These are phyloP conservation scores for Drosophila biarmipes DNA, from an alignment of 1,140 invertebrate genomes.

Conservation along the genomic window DNA sequence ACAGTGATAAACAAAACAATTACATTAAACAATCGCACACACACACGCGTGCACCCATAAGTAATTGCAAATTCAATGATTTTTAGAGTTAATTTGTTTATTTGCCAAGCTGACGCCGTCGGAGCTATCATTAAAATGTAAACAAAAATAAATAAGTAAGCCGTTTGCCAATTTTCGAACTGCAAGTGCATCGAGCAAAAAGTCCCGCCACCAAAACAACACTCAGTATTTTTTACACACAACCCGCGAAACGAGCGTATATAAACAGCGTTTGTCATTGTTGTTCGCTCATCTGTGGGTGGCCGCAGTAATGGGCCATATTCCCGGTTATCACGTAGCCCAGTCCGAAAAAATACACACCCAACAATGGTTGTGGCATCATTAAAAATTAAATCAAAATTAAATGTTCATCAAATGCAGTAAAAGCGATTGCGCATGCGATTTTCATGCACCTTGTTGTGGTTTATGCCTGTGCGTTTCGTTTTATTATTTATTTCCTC, in stretches of 20 bases:
- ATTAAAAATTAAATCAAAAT: conserved; percentile 79
- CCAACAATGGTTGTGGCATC: conserved; percentile 31
- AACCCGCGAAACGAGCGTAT: neutral
- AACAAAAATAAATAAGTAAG: conserved; percentile 59
- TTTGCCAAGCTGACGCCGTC: conserved; percentile 37
- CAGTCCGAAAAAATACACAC: conserved; percentile 11
- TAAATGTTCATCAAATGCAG: conserved; percentile 76
- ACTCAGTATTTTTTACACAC: neutral
- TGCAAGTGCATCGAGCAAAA: conserved; percentile 40
- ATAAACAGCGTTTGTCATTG: conserved; percentile 35
- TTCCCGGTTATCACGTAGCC: conserved; percentile 69
- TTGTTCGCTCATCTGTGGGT: conserved; percentile 55
- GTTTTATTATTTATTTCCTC: conserved; percentile 20
- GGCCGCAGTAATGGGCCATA: conserved; percentile 66
- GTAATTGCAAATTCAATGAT: conserved; percentile 57
- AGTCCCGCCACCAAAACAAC: conserved; percentile 2
- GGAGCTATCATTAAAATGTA: conserved; percentile 56
- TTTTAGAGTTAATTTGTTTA: conserved; percentile 77
- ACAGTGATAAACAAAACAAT: conserved; percentile 65
- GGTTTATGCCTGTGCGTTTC: conserved; percentile 14
- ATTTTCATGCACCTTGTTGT: conserved; percentile 24
- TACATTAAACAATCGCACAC: conserved; percentile 56
- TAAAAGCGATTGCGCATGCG: conserved; percentile 59
- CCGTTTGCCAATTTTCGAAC: conserved; percentile 47
- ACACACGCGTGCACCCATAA: neutral